Base-by-base conservation (phyloP, 2,797 vertebrate genomes). In the Syngnathus rostellatus region DNA sequence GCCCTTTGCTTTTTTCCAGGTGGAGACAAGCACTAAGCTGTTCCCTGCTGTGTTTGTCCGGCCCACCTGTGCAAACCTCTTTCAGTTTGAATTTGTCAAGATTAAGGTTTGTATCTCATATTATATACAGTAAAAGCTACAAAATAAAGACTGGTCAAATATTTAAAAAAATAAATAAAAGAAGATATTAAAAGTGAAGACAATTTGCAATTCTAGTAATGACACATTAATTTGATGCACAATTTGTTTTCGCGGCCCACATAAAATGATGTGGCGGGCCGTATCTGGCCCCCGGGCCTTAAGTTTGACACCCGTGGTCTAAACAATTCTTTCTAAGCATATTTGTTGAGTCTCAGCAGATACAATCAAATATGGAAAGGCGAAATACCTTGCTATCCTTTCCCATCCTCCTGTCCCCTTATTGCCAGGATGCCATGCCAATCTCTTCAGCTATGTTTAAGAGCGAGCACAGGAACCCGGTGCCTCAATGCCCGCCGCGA, bases 1-100 rank as follows among this genome's bases (percentile, higher is more conserved):
- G 2, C 46, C 17, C 54, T 21, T 17, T 23, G 3, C 6, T 65
- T 70, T 11, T 69, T 74, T 74, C 62, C 62, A 99, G 97, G 94
- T 99, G 89, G 97, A 99, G 81, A 94, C 96, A 70, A 95, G 94
- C 73, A 95, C 95, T 38, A 99, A 96, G 78, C 90, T 99, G 67
- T 99, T 99, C 75, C 96, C 97, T 67, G 96, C 97, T n/a, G 91
- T 95, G 72, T 99, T 99, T 84, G 87, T 94, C 39, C 90, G 85
- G 55, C 96, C 97, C 48, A 98, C 95, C 0, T 94, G 95, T 72
- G 90, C 94, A 59, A 95, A 94, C 77, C 90, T 99, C 76, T 90
- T 98, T 90, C 96, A 99, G 84, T 94, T 99, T 88, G 95, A 99
- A 87, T 93, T 99, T 80, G 93, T 94, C 75, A 98, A 95, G 88